Percentiles rank a stretch among this genome's conserved stretches.
phyloP scores from a whole-genome alignment of 1,140 invertebrate genomes.

The Cydia splendana region DNA sequence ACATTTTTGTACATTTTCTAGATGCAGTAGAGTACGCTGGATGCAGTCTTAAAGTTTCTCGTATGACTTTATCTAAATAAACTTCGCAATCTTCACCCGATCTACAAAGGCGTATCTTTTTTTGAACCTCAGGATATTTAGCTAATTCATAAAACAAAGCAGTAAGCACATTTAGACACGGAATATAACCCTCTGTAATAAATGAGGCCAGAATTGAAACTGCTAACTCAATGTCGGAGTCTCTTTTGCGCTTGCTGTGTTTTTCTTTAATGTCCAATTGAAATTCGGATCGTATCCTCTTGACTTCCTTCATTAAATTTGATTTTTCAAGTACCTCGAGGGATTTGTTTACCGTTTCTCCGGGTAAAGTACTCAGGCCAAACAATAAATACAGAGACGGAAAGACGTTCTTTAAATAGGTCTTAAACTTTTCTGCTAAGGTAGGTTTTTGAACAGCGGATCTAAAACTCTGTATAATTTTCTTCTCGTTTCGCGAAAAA shows the following conservation, averaged over 20 bases:
- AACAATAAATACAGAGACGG: slow-evolving; percentile 65
- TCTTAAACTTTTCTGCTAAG: slow-evolving; percentile 57
- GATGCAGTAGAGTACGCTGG: slow-evolving; percentile 81
- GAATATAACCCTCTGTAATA: slow-evolving; percentile 68
- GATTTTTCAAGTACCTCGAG: slow-evolving; percentile 49
- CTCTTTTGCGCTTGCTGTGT: slow-evolving; percentile 40
- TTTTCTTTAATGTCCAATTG: slow-evolving; percentile 50
- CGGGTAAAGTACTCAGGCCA: slow-evolving; percentile 49
- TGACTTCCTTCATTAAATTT: slow-evolving; percentile 54
- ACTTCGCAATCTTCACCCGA: slow-evolving; percentile 48
- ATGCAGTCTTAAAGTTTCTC: slow-evolving; percentile 82
- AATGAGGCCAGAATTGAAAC: slow-evolving; percentile 57
- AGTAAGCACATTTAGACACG: slow-evolving; percentile 61
- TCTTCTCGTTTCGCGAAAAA: slow-evolving; percentile 41
- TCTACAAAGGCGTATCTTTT: slow-evolving; percentile 39
- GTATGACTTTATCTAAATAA: slow-evolving; percentile 61
- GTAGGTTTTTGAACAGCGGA: slow-evolving; percentile 52
- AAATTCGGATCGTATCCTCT: slow-evolving; percentile 46
- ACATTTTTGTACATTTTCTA: slow-evolving; percentile 77
- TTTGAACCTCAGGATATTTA: slow-evolving; percentile 53
- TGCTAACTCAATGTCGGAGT: slow-evolving; percentile 50
- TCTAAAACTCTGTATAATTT: slow-evolving; percentile 54
- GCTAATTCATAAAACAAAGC: slow-evolving; percentile 64
- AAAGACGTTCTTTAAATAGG: slow-evolving; percentile 69
- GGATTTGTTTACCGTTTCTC: slow-evolving; percentile 48